A percentile compares a stretch with the other conserved stretches of the same genome.
Conservation (phyloP, 2,797 vertebrate species). For the Xenopus petersii region DNA sequence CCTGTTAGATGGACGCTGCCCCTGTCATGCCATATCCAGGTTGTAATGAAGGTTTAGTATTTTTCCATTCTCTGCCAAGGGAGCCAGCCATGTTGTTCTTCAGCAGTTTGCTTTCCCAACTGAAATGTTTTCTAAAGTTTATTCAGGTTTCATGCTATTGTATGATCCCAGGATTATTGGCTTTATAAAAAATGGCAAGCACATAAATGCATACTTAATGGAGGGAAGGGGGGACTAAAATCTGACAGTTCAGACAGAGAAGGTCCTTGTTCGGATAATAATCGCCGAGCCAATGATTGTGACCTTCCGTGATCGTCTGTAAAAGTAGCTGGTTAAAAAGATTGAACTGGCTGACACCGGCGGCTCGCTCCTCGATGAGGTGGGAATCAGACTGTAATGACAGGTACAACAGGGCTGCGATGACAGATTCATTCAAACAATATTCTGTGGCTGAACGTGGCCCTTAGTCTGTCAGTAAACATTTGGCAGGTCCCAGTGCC, state of each 20-base stretch:
- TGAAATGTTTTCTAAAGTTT: too few relatives aligned
- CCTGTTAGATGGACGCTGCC: too few relatives aligned
- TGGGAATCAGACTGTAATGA: constrained; percentile 63
- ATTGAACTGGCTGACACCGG: constrained; percentile 51
- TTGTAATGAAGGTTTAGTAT: too few relatives aligned
- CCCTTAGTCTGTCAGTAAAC: constrained; percentile 57
- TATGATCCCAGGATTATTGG: neutral
- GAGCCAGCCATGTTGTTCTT: too few relatives aligned
- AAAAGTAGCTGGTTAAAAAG: constrained; percentile 22
- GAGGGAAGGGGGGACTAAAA: constrained; percentile 11
- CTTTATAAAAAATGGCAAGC: constrained; percentile 31
- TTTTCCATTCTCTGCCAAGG: too few relatives aligned
- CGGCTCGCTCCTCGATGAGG: constrained; percentile 50
- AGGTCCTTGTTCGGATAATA: constrained; percentile 59
- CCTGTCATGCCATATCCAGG: too few relatives aligned
- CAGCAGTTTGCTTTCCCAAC: too few relatives aligned
- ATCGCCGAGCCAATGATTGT: constrained; percentile 36
- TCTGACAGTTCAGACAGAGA: constrained; percentile 39
- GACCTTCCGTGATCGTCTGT: neutral
- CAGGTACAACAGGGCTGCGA: constrained; percentile 58
- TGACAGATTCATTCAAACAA: constrained; percentile 60
- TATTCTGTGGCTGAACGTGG: constrained; percentile 51
- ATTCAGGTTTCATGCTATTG: neutral
- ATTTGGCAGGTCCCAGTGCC: constrained; percentile 45
- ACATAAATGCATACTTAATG: constrained; percentile 42